Conservation (phyloP, 1,140 invertebrate species). For the Alviniconcha marisindica region DNA sequence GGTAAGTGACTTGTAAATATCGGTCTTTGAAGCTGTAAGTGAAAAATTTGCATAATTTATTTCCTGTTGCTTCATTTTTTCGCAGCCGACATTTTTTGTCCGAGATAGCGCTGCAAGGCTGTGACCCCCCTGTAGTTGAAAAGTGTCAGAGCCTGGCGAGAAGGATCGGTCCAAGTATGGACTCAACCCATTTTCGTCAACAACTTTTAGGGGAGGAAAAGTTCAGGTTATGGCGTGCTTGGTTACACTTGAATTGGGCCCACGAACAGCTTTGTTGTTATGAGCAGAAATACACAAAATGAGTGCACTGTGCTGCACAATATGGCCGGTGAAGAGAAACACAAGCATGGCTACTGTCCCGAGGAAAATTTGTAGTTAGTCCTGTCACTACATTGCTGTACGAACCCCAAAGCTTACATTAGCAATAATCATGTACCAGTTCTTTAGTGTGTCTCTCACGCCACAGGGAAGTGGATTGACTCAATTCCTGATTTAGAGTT, state of each 20-base stretch:
- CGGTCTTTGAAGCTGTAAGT: too few species aligned
- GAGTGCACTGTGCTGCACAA: background rate
- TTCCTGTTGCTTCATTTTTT: background rate
- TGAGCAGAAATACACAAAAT: background rate
- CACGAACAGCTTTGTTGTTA: background rate
- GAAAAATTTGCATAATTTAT: slow-evolving; percentile 33
- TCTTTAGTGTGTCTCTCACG: too few species aligned
- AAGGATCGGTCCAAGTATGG: slow-evolving; percentile 29
- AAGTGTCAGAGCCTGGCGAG: background rate
- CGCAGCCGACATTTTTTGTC: slow-evolving; percentile 28
- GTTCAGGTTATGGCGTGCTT: background rate
- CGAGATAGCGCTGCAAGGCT: background rate
- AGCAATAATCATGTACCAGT: too few species aligned
- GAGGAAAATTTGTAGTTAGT: too few species aligned
- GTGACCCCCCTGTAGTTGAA: slow-evolving; percentile 4
- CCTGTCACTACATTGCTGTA: background rate
- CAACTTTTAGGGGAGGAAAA: background rate
- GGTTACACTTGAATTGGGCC: background rate
- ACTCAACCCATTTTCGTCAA: slow-evolving; percentile 17
- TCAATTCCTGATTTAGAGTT: too few species aligned
- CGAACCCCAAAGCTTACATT: too few species aligned
- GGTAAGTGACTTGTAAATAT: background rate
- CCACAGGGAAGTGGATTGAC: too few species aligned
- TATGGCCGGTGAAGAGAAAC: too few species aligned
- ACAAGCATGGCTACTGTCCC: too few species aligned